Percentiles rank a stretch among this genome's conserved stretches.
Conservation (phyloP, 2,113 vertebrate genomes). For the Sylvia atricapilla region DNA sequence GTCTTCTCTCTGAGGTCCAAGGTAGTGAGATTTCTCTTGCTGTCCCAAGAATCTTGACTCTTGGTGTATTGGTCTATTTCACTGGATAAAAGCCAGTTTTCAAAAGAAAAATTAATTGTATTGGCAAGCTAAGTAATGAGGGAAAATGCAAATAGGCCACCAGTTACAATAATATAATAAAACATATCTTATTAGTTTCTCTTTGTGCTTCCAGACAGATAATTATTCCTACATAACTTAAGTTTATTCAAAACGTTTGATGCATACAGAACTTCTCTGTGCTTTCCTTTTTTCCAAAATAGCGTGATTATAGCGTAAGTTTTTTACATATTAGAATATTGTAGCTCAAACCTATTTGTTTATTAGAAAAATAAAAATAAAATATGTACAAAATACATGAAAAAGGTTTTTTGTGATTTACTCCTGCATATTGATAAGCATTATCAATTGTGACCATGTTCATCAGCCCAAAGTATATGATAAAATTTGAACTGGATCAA, state of each 20-base stretch:
- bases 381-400: background rate
- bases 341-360: background rate
- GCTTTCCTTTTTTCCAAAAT: background rate
- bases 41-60: background rate
- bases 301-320: background rate
- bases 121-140: background rate
- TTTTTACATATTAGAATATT: background rate
- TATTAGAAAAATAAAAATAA: background rate
- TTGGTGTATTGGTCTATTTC: background rate
- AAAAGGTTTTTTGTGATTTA: background rate
- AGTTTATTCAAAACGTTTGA: background rate
- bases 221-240: background rate
- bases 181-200: background rate
- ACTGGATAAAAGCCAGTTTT: background rate
- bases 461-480: background rate
- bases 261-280: background rate
- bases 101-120: background rate
- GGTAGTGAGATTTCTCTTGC: background rate
- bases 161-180: background rate
- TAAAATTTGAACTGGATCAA: background rate
- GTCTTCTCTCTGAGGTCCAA: background rate
- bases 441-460: background rate
- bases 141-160: background rate
- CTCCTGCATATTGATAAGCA: accelerated
- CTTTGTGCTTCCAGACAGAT: background rate